phyloP scores from a whole-genome alignment of 1,140 invertebrate genomes.

The Teleopsis dalmanni region DNA sequence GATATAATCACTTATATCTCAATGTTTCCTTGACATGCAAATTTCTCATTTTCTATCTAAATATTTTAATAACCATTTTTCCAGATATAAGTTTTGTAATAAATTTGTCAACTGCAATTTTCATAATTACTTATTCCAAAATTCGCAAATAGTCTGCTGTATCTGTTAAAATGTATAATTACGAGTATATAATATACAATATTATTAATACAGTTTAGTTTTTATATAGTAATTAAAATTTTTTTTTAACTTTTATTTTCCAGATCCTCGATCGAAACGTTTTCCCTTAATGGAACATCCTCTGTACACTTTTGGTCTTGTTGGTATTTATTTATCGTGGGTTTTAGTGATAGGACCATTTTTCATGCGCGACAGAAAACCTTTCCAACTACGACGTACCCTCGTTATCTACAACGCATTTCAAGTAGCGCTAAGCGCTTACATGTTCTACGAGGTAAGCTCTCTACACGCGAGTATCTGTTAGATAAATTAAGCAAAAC shows the following conservation, averaged over 20 bases:
- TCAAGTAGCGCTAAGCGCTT: slow-evolving; percentile 76
- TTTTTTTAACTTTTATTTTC: slow-evolving; percentile 22
- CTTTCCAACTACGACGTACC: slow-evolving; percentile 70
- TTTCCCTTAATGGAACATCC: slow-evolving; percentile 90
- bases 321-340: slow-evolving; percentile 70
- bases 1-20: too few relatives aligned
- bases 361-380: slow-evolving; percentile 80
- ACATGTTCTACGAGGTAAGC: slow-evolving; percentile 81
- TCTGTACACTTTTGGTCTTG: slow-evolving; percentile 74
- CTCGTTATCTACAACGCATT: slow-evolving; percentile 85
- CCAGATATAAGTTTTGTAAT: too few relatives aligned
- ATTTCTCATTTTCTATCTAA: too few relatives aligned
- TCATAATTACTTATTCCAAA: too few relatives aligned
- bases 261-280: slow-evolving; percentile 79
- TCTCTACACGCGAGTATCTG: slow-evolving; percentile 1
- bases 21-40: too few relatives aligned
- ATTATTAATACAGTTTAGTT: too few relatives aligned
- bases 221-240: too few relatives aligned
- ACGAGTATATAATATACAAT: too few relatives aligned
- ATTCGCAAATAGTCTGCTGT: too few relatives aligned
- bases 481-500: neutral
- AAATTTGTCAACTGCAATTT: too few relatives aligned
- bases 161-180: too few relatives aligned
- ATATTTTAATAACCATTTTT: too few relatives aligned
- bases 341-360: slow-evolving; percentile 75